Conservation (phyloP, 2,797 vertebrate species). For the Poliocrania exsul region DNA sequence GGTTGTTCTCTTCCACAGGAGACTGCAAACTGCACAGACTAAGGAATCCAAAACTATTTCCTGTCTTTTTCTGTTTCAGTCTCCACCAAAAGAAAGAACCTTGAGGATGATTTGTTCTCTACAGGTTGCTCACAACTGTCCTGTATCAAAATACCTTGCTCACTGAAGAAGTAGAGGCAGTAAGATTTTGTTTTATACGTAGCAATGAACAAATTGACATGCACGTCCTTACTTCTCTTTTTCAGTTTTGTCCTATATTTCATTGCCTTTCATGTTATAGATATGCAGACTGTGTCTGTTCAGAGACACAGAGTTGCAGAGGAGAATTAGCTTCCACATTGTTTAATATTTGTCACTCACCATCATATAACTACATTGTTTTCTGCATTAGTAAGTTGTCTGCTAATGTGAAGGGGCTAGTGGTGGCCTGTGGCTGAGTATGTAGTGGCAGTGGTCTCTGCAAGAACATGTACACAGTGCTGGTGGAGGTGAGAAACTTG, state of each 20-base stretch:
- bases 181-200: not conserved
- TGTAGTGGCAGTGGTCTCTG: not conserved
- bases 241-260: not conserved
- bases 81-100: not conserved
- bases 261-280: not conserved
- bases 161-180: not conserved
- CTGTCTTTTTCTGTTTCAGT: not conserved
- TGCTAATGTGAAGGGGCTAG: not conserved
- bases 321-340: not conserved
- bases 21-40: not conserved
- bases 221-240: not conserved
- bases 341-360: not conserved
- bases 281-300: not conserved
- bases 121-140: not conserved
- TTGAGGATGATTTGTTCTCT: not conserved
- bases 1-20: not conserved
- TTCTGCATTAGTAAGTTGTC: not conserved
- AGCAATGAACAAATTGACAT: not conserved
- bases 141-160: not conserved
- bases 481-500: not conserved
- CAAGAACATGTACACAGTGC: fast-evolving
- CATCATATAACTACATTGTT: not conserved
- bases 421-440: not conserved
- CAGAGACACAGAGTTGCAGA: not conserved
- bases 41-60: not conserved